Percentiles rank a stretch among this genome's conserved stretches.
phyloP scores from a whole-genome alignment of 2,888 invertebrate species.

The Hemicrepidius hirtus region DNA sequence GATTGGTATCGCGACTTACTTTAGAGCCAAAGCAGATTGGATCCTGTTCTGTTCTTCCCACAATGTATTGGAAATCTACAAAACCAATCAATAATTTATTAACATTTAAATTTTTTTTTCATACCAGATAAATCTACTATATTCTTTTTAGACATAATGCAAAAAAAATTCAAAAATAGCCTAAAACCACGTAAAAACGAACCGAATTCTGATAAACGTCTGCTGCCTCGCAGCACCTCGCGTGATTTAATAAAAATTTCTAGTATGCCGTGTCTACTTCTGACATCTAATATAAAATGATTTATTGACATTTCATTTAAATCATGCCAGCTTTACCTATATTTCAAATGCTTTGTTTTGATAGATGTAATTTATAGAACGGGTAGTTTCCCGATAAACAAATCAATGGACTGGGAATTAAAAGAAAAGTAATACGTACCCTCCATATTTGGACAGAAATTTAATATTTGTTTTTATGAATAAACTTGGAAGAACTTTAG shows the following conservation, averaged over 20 bases:
- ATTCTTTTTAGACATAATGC: no score
- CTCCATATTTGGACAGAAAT: no score
- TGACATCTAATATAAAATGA: conserved; percentile 45
- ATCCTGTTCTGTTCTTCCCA: conserved; percentile 62
- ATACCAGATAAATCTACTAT: no score
- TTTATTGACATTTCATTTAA: conserved; percentile 46
- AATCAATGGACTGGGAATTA: no score
- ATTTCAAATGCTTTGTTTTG: no score
- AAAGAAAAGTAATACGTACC: no score
- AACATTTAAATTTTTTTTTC: background rate
- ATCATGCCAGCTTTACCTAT: background rate
- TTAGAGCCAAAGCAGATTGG: conserved; percentile 67
- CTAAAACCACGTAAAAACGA: background rate
- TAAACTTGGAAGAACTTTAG: no score
- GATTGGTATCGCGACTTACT: conserved; percentile 60
- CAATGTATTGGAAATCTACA: conserved; percentile 67
- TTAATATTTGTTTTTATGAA: no score
- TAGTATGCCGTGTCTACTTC: conserved; percentile 44
- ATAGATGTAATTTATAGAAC: no score
- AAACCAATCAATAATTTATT: background rate
- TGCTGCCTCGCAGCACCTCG: conserved; percentile 20
- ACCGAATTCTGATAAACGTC: background rate
- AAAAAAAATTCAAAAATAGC: background rate
- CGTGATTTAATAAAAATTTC: conserved; percentile 43
- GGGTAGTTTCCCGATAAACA: no score